Evolutionary conservation across 2,888 invertebrate genomes (phyloP).

Genomic region (Agrotis puta): DNA sequence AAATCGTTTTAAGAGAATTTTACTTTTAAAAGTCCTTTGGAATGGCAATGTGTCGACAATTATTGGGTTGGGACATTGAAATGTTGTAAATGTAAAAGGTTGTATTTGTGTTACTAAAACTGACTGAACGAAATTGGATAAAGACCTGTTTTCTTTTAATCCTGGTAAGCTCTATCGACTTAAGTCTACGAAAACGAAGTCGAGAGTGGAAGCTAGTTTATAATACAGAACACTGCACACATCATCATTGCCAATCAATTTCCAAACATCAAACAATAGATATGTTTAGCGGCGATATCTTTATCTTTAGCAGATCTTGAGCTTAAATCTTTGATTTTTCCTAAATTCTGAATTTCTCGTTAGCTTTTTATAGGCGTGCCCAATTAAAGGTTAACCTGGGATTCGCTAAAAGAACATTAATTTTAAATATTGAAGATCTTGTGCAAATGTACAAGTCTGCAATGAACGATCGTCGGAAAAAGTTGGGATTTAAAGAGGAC

Average conservation of each 20-base stretch:
- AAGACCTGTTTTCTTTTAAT: too few species aligned
- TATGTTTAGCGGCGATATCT: too few species aligned
- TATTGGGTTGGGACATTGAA: not conserved
- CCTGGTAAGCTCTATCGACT: too few species aligned
- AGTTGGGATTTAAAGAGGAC: constrained; percentile 25
- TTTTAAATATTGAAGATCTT: constrained; percentile 17
- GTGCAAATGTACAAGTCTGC: constrained; percentile 29
- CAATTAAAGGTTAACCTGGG: too few species aligned
- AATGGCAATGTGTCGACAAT: not conserved
- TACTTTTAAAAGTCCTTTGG: not conserved
- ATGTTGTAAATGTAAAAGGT: too few species aligned
- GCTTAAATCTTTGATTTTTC: too few species aligned
- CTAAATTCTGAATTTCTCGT: too few species aligned
- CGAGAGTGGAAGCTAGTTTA: not conserved
- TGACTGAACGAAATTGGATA: too few species aligned
- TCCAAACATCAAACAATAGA: not conserved
- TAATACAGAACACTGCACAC: not conserved
- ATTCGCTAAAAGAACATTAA: not conserved
- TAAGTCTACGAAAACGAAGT: too few species aligned
- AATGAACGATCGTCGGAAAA: constrained; percentile 46
- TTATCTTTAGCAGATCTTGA: too few species aligned
- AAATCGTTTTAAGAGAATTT: not conserved
- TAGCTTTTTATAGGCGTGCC: too few species aligned
- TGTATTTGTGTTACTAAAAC: too few species aligned
- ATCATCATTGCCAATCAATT: not conserved